Base-by-base conservation (phyloP, 2,797 vertebrate species). In the Clarias pachynema region DNA sequence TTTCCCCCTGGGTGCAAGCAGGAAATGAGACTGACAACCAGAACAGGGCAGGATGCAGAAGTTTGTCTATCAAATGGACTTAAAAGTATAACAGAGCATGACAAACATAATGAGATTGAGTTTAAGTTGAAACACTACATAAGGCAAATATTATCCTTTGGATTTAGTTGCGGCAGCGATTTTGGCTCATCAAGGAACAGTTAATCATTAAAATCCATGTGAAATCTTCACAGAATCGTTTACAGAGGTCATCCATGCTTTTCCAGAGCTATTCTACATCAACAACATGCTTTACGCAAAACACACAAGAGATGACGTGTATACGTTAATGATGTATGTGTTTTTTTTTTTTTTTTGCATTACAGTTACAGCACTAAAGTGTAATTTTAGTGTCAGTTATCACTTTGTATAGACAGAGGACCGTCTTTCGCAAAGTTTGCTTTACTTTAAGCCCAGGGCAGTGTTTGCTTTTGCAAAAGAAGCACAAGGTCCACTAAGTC, bases 391-490 rank as follows among this genome's bases (percentile, higher is more conserved):
- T 40, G 31, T 26, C 1, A 5, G 49, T 69, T 56, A 40, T 22
- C 44, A 24, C 53, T 82, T 63, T 37, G 10, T 44, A 82, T 34
- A 77, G 86, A 75, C 79, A 82, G 2, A 18, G 56, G 12, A 68
- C 69, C 37, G 34, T 86, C 66, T 86, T 86, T 81, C 85, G 85
- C 85, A 86, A 74, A 26, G 53, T 5, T 29, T 57, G 18, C 74
- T 69, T 26, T 72, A 88, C 81, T 85, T 81, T 85, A 31, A 74
- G 49, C 59, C 70, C 16, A 22, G 40, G 87, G 79, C 84, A 65
- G 14, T 87, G 77, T 89, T 90, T 88, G 73, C 89, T 80, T 87
- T 82, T 87, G 72, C 18, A 29, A 65, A 63, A 85, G 79, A 86
- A 77, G 86, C 79, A 29, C 84, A 87, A 87, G 87, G 88, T 88